These are phyloP conservation scores for Drosophila bocqueti DNA, from an alignment of 1,140 invertebrate genomes.

Conservation along the genomic window DNA sequence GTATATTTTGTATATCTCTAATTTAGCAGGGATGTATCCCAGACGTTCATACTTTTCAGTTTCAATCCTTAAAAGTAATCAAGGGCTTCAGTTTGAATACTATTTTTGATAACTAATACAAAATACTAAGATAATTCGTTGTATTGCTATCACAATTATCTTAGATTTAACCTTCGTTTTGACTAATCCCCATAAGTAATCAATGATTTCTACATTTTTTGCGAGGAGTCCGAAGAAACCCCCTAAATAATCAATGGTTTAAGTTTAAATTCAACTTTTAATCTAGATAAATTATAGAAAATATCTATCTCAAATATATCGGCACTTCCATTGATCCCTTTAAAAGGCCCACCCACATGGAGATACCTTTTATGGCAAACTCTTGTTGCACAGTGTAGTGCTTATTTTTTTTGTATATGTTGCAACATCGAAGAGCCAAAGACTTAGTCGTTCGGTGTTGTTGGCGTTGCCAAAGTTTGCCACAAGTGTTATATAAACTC, in stretches of 20 bases:
- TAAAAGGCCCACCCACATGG: slow-evolving; percentile 1
- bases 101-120: too few species aligned
- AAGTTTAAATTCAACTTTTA: background rate
- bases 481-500: slow-evolving; percentile 77
- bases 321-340: slow-evolving; percentile 13
- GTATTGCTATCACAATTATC: background rate
- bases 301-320: background rate
- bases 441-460: slow-evolving; percentile 33
- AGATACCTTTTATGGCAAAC: slow-evolving; percentile 2
- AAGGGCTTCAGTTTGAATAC: too few species aligned
- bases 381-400: slow-evolving; percentile 49
- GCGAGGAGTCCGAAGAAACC: too few species aligned
- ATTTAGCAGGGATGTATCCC: too few species aligned
- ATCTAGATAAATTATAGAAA: background rate
- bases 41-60: too few species aligned
- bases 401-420: slow-evolving; percentile 30
- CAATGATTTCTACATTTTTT: background rate
- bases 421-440: slow-evolving; percentile 57
- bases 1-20: too few species aligned
- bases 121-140: too few species aligned
- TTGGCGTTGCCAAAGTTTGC: slow-evolving; percentile 54
- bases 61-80: too few species aligned
- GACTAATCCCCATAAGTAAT: background rate
- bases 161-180: too few species aligned
- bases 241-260: background rate